Evolutionary conservation across 1,140 invertebrate species (phyloP).

Genomic region (Kradibia gibbosae): DNA sequence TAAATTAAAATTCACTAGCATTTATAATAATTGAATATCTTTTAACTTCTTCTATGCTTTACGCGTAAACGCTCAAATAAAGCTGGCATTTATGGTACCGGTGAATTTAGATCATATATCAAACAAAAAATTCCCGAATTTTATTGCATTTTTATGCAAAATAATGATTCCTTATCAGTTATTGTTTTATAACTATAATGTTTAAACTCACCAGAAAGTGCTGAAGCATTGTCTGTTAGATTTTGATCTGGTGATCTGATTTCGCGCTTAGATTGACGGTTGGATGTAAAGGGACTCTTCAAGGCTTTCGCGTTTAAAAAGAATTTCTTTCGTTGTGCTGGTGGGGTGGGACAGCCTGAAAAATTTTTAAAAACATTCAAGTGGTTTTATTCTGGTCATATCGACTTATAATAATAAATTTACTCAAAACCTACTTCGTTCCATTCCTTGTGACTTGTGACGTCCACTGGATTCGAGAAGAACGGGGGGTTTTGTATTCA

Average conservation of each 20-base stretch:
- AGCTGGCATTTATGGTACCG: no score
- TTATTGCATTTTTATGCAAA: no score
- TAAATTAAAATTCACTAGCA: no score
- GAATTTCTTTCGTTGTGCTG: conserved; percentile 84
- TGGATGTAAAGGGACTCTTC: conserved; percentile 78
- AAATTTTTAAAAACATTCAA: background rate
- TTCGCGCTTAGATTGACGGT: conserved; percentile 64
- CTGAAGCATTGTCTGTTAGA: conserved; percentile 68
- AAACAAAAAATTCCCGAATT: no score
- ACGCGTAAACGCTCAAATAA: no score
- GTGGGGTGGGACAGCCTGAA: conserved; percentile 83
- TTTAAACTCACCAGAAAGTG: conserved; percentile 78
- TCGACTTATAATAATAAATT: background rate
- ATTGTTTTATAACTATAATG: no score
- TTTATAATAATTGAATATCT: no score
- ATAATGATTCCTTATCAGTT: no score
- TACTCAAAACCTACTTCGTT: conserved; percentile 69
- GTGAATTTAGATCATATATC: no score
- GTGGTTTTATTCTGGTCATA: background rate
- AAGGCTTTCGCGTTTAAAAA: conserved; percentile 85
- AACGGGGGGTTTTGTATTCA: conserved; percentile 62
- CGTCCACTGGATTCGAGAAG: conserved; percentile 60
- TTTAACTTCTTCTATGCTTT: no score
- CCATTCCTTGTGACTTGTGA: conserved; percentile 69
- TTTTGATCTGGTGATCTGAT: conserved; percentile 64